Percentiles rank a stretch among this genome's conserved stretches.
Evolutionary conservation across 2,797 vertebrate species (phyloP).

Genomic region (Pangasius macronema): DNA sequence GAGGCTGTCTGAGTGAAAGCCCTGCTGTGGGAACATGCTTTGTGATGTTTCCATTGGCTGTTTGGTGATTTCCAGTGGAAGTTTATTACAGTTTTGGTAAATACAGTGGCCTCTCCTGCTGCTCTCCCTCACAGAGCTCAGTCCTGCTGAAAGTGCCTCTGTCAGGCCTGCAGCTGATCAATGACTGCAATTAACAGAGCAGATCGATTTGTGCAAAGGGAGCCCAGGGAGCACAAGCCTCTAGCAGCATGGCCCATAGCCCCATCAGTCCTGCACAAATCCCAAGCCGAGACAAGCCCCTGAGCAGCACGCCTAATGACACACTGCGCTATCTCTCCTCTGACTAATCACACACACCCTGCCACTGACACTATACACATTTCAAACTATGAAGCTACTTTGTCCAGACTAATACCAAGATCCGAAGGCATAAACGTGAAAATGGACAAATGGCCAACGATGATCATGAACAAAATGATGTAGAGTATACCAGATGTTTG

Average conservation of each 20-base stretch:
- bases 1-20: neutral
- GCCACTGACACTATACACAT: constrained; percentile 49
- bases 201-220: constrained; percentile 59
- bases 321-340: constrained; percentile 55
- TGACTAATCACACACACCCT: constrained; percentile 62
- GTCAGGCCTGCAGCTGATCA: constrained; percentile 62
- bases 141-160: constrained; percentile 40
- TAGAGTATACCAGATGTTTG: neutral
- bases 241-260: constrained; percentile 49
- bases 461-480: neutral
- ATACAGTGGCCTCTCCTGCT: constrained; percentile 40
- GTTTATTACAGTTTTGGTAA: constrained; percentile 50
- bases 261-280: constrained; percentile 61
- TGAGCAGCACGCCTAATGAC: constrained; percentile 61
- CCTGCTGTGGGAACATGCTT: constrained; percentile 25
- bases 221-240: constrained; percentile 52
- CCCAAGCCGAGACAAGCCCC: constrained; percentile 61
- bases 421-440: neutral
- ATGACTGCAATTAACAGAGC: constrained; percentile 68
- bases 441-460: neutral
- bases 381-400: constrained; percentile 37
- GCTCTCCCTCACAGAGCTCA: neutral
- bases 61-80: constrained; percentile 46
- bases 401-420: neutral
- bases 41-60: constrained; percentile 22